These are phyloP conservation scores for Eueremaeus valkanovi DNA, from an alignment of 2,888 invertebrate species.

Conservation along the genomic window DNA sequence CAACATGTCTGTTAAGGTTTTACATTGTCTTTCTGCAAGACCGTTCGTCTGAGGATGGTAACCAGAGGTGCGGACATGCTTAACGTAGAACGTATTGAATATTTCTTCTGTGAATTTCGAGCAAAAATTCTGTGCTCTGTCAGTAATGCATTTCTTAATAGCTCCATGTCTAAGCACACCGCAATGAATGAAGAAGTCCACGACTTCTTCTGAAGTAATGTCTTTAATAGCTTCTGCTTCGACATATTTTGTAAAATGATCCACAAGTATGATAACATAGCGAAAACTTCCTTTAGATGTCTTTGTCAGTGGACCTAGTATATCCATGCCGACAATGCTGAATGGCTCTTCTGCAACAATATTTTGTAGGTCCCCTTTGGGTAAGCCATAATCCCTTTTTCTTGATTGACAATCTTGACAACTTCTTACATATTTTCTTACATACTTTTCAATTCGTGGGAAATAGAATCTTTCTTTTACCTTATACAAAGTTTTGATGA, in stretches of 20 bases:
- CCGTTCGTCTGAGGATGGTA: slow-evolving; percentile 45
- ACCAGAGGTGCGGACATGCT: slow-evolving; percentile 42
- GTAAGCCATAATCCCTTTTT: not conserved
- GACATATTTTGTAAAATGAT: not conserved
- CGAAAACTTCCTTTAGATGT: not conserved
- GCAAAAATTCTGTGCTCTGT: not conserved
- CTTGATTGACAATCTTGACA: not conserved
- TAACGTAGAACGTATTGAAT: not conserved
- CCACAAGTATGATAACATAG: not conserved
- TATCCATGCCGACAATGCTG: not conserved
- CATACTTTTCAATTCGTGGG: not conserved
- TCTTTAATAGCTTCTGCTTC: not conserved
- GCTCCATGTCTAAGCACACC: not conserved
- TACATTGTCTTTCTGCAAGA: slow-evolving; percentile 44
- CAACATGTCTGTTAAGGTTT: slow-evolving; percentile 44
- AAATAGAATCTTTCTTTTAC: not conserved
- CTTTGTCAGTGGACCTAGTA: not conserved
- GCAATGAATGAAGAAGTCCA: not conserved
- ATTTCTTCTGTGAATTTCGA: not conserved
- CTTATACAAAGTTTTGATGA: not conserved
- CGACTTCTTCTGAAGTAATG: not conserved
- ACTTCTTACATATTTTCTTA: not conserved
- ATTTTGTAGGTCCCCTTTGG: not conserved
- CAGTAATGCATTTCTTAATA: not conserved
- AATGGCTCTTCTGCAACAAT: not conserved